phyloP scores from a whole-genome alignment of 1,140 invertebrate species.

The Eubasilissa regina region DNA sequence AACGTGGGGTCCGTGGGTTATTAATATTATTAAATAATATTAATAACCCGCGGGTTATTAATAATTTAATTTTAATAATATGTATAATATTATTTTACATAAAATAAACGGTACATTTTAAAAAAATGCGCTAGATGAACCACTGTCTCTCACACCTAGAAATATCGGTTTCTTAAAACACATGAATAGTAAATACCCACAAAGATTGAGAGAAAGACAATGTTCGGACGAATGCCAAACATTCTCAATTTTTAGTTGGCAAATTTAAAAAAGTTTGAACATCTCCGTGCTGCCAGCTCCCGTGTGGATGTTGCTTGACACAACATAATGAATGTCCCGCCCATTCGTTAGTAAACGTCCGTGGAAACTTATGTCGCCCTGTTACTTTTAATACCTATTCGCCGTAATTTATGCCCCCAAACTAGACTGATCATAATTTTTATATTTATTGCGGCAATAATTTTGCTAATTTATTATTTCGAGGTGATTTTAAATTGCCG shows the following conservation, averaged over 20 bases:
- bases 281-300: not conserved
- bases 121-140: too few species aligned
- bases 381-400: slow-evolving; percentile 38
- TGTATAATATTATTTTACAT: too few species aligned
- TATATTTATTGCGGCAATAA: slow-evolving; percentile 14
- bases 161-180: too few species aligned
- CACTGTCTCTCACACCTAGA: too few species aligned
- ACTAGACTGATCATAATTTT: not conserved
- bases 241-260: not conserved
- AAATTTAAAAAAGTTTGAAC: not conserved
- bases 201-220: not conserved
- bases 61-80: too few species aligned
- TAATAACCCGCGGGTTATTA: too few species aligned
- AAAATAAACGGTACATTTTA: too few species aligned
- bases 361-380: slow-evolving; percentile 58
- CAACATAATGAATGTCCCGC: slow-evolving; percentile 57
- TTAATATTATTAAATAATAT: too few species aligned
- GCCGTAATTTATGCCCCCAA: slow-evolving; percentile 47
- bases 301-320: slow-evolving; percentile 43
- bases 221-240: not conserved
- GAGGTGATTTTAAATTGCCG: not conserved
- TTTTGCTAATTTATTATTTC: slow-evolving; percentile 1
- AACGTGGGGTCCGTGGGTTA: too few species aligned
- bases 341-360: slow-evolving; percentile 59
- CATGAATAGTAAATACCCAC: too few species aligned